phyloP scores from a whole-genome alignment of 1,140 invertebrate species.

The Drosophila athabasca region DNA sequence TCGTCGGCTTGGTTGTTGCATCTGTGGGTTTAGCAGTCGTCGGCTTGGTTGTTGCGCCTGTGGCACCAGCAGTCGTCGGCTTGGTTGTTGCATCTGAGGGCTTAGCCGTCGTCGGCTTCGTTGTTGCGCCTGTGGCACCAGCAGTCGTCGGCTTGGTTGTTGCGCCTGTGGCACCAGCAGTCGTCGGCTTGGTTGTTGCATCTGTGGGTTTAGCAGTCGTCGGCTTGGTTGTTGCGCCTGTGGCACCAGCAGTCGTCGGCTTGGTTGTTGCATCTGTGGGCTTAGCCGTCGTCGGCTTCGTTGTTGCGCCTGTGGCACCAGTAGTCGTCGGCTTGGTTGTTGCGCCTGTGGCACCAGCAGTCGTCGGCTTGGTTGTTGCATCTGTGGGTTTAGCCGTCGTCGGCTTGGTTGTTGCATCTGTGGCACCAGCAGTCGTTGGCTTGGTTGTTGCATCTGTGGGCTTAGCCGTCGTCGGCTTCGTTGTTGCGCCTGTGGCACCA shows the following conservation, averaged over 20 bases:
- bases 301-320: not conserved
- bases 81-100: not conserved
- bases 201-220: too few relatives aligned
- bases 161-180: not conserved
- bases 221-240: too few relatives aligned
- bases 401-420: not conserved
- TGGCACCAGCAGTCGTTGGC: conserved; percentile 1
- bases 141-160: conserved; percentile 1
- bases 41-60: not conserved
- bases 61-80: not conserved
- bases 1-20: not conserved
- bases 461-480: not conserved
- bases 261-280: conserved; percentile 1
- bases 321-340: conserved; percentile 6
- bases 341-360: not conserved
- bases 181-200: not conserved
- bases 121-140: not conserved
- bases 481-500: not conserved
- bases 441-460: not conserved
- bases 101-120: not conserved
- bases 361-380: not conserved
- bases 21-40: conserved; percentile 3
- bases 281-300: not conserved
- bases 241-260: conserved; percentile 3
- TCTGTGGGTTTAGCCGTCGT: not conserved